phyloP scores from a whole-genome alignment of 1,140 invertebrate species.

The Caenorhabditis briggsae region DNA sequence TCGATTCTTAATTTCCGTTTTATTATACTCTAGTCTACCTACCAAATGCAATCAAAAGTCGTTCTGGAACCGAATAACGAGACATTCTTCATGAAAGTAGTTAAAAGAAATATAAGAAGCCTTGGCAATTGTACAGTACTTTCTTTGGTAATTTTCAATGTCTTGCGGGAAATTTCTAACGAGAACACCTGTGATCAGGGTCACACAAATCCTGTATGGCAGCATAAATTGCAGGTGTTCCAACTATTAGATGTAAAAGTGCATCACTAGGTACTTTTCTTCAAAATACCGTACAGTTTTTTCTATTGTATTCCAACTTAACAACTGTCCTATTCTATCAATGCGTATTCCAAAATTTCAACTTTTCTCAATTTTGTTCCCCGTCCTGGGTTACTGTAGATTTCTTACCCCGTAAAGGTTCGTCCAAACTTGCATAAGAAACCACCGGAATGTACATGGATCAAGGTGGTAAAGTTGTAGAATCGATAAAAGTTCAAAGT shows the following conservation, averaged over 20 bases:
- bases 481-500: neutral
- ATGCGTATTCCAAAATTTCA: too few relatives aligned
- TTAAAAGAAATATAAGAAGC: neutral
- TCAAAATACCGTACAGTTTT: too few relatives aligned
- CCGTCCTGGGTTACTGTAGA: neutral
- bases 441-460: constrained; percentile 40
- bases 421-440: neutral
- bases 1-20: neutral
- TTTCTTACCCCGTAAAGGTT: neutral
- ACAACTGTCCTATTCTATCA: too few relatives aligned
- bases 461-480: constrained; percentile 9
- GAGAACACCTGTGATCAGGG: constrained; percentile 50
- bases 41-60: constrained; percentile 31
- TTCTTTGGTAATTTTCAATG: neutral
- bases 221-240: constrained; percentile 1
- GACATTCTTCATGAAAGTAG: neutral
- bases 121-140: neutral
- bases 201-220: constrained; percentile 27
- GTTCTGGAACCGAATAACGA: neutral
- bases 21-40: neutral
- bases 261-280: neutral
- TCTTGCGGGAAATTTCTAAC: neutral
- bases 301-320: too few relatives aligned
- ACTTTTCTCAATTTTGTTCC: too few relatives aligned
- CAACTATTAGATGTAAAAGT: neutral